Conservation (phyloP, 2,888 invertebrate species). For the Pediacus dermestoides region DNA sequence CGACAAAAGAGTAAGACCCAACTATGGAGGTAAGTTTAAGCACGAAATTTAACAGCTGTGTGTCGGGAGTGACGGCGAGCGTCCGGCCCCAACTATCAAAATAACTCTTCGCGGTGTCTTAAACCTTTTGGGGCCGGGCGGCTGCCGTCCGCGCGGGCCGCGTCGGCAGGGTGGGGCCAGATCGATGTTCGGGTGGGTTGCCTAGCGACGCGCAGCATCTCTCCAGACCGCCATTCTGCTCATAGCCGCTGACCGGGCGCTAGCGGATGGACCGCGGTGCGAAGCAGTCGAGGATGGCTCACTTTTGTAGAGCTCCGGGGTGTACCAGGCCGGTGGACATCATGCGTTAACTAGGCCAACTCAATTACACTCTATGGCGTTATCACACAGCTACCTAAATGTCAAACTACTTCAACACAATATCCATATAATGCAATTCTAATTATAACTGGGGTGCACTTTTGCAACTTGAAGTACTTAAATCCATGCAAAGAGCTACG, state of each 20-base stretch:
- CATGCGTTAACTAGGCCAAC: constrained; percentile 7
- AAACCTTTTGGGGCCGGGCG: constrained; percentile 21
- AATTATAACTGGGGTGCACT: too few relatives aligned
- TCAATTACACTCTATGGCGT: constrained; percentile 3
- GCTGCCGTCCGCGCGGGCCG: constrained; percentile 37
- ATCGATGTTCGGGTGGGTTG: constrained; percentile 49
- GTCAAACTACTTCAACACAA: too few relatives aligned
- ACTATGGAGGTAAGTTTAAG: constrained; percentile 88
- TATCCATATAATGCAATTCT: too few relatives aligned
- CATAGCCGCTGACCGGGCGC: constrained; percentile 45
- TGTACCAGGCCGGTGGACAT: neutral
- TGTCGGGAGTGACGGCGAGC: constrained; percentile 18
- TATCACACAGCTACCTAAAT: too few relatives aligned
- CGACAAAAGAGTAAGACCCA: constrained; percentile 99
- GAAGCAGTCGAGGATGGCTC: constrained; percentile 6
- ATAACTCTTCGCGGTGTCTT: neutral
- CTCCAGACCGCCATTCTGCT: constrained; percentile 49
- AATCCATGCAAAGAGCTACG: too few relatives aligned
- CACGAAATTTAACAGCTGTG: constrained; percentile 17
- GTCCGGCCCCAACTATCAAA: constrained; percentile 14
- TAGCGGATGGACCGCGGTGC: constrained; percentile 29
- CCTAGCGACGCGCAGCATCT: constrained; percentile 44
- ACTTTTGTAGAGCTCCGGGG: constrained; percentile 5
- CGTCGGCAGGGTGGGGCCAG: constrained; percentile 49
- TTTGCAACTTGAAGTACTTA: too few relatives aligned